phyloP scores from a whole-genome alignment of 2,797 vertebrate species.

The Semotilus atromaculatus region DNA sequence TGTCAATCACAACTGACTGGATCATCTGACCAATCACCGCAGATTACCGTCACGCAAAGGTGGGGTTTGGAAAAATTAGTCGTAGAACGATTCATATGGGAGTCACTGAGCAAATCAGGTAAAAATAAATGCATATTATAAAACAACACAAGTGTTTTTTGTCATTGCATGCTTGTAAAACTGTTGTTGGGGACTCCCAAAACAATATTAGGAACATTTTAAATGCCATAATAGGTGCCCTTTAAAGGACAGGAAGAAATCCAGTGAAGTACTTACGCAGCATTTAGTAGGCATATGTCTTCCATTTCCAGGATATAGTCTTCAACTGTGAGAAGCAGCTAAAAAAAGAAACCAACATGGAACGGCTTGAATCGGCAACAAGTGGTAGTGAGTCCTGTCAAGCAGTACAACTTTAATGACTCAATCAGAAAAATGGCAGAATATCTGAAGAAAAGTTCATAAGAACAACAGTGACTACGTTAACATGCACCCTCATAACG shows the following conservation, averaged over 20 bases:
- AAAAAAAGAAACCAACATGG: background rate
- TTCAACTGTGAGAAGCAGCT: background rate
- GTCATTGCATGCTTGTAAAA: no score
- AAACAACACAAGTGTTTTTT: no score
- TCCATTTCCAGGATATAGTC: constrained; percentile 17
- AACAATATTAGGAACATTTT: no score
- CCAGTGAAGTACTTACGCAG: constrained; percentile 13
- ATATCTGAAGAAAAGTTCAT: constrained; percentile 1
- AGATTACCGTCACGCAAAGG: no score
- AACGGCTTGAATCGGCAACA: background rate
- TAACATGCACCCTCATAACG: background rate
- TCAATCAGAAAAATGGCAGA: background rate
- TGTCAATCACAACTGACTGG: no score
- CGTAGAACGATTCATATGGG: no score
- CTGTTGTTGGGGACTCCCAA: no score
- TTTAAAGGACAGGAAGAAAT: constrained; percentile 16
- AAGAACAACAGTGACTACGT: background rate
- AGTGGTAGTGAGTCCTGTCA: background rate
- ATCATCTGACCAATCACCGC: no score
- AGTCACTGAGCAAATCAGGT: no score
- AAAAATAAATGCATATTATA: no score
- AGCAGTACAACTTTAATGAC: background rate
- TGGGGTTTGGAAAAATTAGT: no score
- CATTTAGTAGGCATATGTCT: background rate
- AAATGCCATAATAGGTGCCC: no score